Evolutionary conservation across 2,888 invertebrate genomes (phyloP), one percentile per base, ranked within the genome.

Genomic region (Coelinius sp.): DNA sequence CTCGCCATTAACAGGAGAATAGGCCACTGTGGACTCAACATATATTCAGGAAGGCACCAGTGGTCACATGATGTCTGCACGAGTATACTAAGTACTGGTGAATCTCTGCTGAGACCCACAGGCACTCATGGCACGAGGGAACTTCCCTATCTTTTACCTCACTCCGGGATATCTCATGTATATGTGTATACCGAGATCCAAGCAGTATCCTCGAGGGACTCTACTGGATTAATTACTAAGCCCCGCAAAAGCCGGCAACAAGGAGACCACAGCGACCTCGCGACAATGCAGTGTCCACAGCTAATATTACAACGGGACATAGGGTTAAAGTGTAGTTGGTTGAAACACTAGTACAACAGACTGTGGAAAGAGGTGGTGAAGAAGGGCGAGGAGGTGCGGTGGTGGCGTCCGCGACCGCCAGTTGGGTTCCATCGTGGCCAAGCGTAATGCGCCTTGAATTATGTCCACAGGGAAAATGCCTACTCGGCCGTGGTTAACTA

Each of bases 201-300:
- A 59, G 70, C 72, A 20, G 20, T 49, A 8, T 52, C 25, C 35
- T 31, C 59, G 74, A 70, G 59, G 68, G 75, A 66, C 69, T 72
- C 71, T 71, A 74, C 69, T 67, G 78, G 79, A 79, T 79, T 77
- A 79, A 79, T 79, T 79, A 75, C 78, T 77, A 79, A 79, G 77
- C 76, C 73, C 69, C 69, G 72, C 73, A 74, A 79, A 78, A 78
- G 75, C 79, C 74, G 73, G 69, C 71, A 77, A 79, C 78, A 76
- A 78, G 76, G 75, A 78, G 75, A 76, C 76, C 77, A 68, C 78
- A 74, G 76, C 27, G 74, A 73, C 75, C 76, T 71, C 73, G 65
- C 73, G 76, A 77, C 78, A 78, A 78, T 78, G 73, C 75, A 78
- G 74, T 77, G 78, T 77, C 74, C 76, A 73, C 75, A 77, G 79